These are phyloP conservation scores for Tetragonisca angustula DNA, from an alignment of 2,888 invertebrate genomes.

Conservation along the genomic window DNA sequence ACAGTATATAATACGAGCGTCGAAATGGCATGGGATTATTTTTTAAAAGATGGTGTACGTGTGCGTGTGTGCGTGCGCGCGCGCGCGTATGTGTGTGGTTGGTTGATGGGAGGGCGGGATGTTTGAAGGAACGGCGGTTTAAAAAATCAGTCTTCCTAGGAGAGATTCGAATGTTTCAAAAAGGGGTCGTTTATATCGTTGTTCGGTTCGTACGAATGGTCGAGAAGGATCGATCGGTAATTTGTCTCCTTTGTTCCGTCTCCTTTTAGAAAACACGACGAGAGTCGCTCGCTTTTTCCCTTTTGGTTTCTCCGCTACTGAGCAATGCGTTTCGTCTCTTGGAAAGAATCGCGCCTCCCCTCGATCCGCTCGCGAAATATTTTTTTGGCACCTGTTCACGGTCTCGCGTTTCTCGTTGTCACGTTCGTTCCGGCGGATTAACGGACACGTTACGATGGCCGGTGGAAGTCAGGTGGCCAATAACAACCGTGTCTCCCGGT, in stretches of 20 bases:
- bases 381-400: slow-evolving; percentile 26
- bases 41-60: neutral
- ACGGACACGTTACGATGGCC: neutral
- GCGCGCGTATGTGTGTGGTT: too few relatives aligned
- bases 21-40: slow-evolving; percentile 47
- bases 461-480: too few relatives aligned
- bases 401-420: neutral
- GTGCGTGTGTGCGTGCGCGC: too few relatives aligned
- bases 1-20: slow-evolving; percentile 45
- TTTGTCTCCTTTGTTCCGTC: neutral
- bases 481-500: neutral
- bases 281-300: slow-evolving; percentile 8
- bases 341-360: neutral
- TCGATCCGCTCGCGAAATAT: neutral
- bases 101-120: neutral
- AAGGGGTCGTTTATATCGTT: slow-evolving; percentile 72
- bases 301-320: neutral
- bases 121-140: slow-evolving; percentile 52
- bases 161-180: slow-evolving; percentile 70
- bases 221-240: slow-evolving; percentile 34
- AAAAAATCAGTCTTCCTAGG: slow-evolving; percentile 81
- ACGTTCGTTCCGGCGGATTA: neutral
- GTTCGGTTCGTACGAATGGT: slow-evolving; percentile 64
- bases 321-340: slow-evolving; percentile 6
- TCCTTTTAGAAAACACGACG: neutral